Conservation (phyloP, 2,797 vertebrate species). For the Cryptoprocta ferox region DNA sequence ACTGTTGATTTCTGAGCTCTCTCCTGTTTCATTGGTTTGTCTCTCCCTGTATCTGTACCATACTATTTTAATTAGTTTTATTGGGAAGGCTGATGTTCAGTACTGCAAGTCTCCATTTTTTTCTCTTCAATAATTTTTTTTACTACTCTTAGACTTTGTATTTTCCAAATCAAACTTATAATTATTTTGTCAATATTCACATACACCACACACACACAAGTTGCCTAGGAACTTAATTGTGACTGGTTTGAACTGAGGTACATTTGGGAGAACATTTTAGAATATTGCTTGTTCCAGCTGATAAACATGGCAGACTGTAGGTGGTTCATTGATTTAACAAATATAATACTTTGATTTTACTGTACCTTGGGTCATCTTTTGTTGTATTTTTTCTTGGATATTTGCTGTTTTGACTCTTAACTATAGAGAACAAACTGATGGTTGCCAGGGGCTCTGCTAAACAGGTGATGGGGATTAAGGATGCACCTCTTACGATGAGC, state of each 20-base stretch:
- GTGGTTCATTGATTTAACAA: background rate
- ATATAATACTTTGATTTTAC: background rate
- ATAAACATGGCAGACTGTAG: background rate
- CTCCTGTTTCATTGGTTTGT: background rate
- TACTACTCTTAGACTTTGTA: background rate
- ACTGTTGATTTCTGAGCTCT: background rate
- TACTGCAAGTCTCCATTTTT: background rate
- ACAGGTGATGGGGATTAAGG: background rate
- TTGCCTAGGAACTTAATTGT: background rate
- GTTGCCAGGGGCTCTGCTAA: background rate
- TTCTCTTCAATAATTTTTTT: background rate
- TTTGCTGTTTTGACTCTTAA: background rate
- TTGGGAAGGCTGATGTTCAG: background rate
- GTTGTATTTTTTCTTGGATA: background rate
- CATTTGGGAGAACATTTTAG: background rate
- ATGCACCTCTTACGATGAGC: background rate
- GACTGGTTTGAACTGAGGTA: background rate
- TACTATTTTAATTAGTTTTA: background rate
- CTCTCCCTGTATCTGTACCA: background rate
- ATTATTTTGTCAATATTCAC: background rate
- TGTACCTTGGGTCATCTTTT: background rate
- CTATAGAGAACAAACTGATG: background rate
- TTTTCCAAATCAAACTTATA: background rate
- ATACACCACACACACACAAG: no score
- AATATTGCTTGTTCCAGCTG: background rate